Base-by-base conservation (phyloP, 2,797 vertebrate species). In the Lagorchestes hirsutus region DNA sequence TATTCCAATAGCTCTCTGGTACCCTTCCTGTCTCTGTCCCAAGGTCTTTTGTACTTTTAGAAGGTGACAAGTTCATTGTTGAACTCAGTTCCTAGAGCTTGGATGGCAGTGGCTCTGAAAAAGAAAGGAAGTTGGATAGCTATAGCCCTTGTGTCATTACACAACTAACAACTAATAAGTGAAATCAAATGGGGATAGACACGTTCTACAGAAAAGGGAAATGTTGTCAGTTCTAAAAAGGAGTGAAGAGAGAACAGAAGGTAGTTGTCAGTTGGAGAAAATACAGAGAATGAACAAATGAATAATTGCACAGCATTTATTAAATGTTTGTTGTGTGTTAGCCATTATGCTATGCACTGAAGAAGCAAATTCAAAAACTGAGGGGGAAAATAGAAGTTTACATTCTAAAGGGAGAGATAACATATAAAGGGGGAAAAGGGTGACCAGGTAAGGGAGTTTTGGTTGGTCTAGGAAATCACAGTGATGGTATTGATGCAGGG, bases 241-340 rank as follows among this genome's bases (percentile, higher is more conserved):
- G 57, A 22, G 91, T 46, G 74, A 91, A 92, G 54, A 18, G 67
- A 40, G n/a, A 74, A 40, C 16, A 74, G 55, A 55, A 93, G 74
- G 31, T 8, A 28, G 54, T 34, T 22, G 18, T 40, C 54, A 52
- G 54, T 57, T 59, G 46, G n/a, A 62, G 67, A 95, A 95, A 95
- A 90, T 31, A 93, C 18, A 93, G 95, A 82, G 91, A 91, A 34
- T 54, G 54, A 34, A 91, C 74, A 55, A 96, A 54, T 18, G 31
- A 46, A 54, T 40, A 74, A 40, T 74, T 74, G n/a, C 6, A 40
- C 22, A 24, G 18, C 6, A 22, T 74, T 40, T 74, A 40, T 74
- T 74, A 74, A 40, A 40, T 74, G 67, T 2, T 58, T 58, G 58
- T 22, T 74, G 16, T 22, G 14, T 74, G 18, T 8, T 40, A 74